Conservation (phyloP, 2,888 invertebrate species). For the Calameuta idolon region DNA sequence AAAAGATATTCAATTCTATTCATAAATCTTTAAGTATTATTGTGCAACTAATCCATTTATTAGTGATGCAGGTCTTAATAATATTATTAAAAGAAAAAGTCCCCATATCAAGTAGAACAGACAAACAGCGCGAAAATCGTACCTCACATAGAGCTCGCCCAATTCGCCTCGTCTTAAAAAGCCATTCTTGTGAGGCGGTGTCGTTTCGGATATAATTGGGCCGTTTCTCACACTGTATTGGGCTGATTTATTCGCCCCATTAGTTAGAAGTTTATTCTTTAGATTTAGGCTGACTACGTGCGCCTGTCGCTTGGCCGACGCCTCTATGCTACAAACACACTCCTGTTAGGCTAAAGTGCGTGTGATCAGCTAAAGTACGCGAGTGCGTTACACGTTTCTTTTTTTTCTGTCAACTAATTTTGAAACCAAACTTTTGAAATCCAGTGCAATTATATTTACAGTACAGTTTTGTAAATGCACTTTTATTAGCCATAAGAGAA, state of each 20-base stretch:
- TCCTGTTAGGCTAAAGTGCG: conserved; percentile 46
- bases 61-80: neutral
- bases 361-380: neutral
- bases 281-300: conserved; percentile 59
- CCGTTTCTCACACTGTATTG: conserved; percentile 57
- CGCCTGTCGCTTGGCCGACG: conserved; percentile 60
- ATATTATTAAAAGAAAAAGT: conserved; percentile 17
- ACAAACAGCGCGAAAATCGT: conserved; percentile 59
- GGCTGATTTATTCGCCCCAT: conserved; percentile 58
- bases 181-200: conserved; percentile 62
- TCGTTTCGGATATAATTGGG: conserved; percentile 56
- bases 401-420: neutral
- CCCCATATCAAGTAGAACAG: conserved; percentile 41
- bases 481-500: neutral
- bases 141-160: conserved; percentile 67
- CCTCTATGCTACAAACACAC: conserved; percentile 64
- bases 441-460: too few relatives aligned
- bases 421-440: too few relatives aligned
- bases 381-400: neutral
- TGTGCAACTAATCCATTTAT: neutral
- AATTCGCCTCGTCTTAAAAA: conserved; percentile 65
- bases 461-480: neutral
- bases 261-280: conserved; percentile 63
- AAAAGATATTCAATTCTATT: neutral
- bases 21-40: neutral